phyloP scores from a whole-genome alignment of 2,797 vertebrate species.

The Squalus acanthias region DNA sequence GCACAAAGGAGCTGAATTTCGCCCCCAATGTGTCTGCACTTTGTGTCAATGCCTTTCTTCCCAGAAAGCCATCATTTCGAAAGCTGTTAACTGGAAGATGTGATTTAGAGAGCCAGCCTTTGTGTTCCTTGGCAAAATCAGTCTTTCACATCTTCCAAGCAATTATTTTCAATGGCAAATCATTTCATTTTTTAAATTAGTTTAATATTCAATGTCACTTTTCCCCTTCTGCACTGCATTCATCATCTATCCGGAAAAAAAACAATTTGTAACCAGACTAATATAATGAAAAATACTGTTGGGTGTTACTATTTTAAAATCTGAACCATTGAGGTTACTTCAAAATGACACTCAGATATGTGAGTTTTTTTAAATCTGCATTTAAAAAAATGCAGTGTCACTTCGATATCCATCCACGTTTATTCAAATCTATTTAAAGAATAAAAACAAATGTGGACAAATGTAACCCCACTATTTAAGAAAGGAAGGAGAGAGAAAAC shows the following conservation, averaged over 20 bases:
- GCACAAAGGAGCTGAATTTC: too few species aligned
- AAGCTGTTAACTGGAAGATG: background rate
- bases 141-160: background rate
- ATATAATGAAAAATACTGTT: background rate
- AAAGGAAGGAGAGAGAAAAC: too few species aligned
- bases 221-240: too few species aligned
- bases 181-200: background rate
- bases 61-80: background rate
- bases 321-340: background rate
- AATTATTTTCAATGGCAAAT: background rate
- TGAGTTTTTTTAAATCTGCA: background rate
- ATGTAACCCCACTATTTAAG: too few species aligned
- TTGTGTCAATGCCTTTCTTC: background rate
- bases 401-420: background rate
- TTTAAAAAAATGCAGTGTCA: background rate
- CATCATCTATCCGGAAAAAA: background rate
- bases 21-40: background rate
- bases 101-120: background rate
- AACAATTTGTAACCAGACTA: background rate
- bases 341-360: background rate
- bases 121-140: background rate
- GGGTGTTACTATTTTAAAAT: background rate
- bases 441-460: background rate
- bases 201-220: background rate
- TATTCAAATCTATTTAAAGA: slow-evolving; percentile 4